Percentiles rank a stretch among this genome's conserved stretches.
phyloP scores from a whole-genome alignment of 2,888 invertebrate species.

The Dicyrtoma fusca region DNA sequence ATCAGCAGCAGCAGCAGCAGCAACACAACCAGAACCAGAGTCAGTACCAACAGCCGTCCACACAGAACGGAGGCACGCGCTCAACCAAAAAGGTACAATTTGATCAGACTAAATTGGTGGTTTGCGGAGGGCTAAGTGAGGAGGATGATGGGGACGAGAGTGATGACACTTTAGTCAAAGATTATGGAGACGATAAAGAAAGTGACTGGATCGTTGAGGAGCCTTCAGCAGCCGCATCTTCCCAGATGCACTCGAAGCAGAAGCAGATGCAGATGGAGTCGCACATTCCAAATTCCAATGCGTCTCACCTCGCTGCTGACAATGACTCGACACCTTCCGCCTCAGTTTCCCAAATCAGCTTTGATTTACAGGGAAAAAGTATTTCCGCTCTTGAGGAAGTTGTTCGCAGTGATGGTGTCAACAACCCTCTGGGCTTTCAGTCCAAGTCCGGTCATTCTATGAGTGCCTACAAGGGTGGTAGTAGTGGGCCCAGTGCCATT shows the following conservation, averaged over 20 bases:
- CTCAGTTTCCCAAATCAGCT: too few species aligned
- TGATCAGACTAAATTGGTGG: constrained; percentile 43
- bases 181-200: constrained; percentile 7
- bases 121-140: constrained; percentile 42
- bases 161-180: constrained; percentile 32
- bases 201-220: constrained; percentile 29
- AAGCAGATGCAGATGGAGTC: constrained; percentile 4
- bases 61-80: constrained; percentile 21
- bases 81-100: constrained; percentile 55
- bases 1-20: constrained; percentile 4
- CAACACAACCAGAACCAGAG: background rate
- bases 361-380: too few species aligned
- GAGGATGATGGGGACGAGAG: constrained; percentile 40
- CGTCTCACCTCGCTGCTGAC: too few species aligned
- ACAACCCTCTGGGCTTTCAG: constrained; percentile 25
- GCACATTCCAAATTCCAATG: background rate
- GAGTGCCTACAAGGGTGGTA: too few species aligned
- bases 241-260: background rate
- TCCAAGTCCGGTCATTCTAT: too few species aligned
- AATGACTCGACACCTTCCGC: too few species aligned
- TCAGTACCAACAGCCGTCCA: background rate
- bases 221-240: background rate
- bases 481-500: background rate
- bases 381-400: too few species aligned
- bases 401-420: constrained; percentile 20